These are phyloP conservation scores for Pachyuromys duprasi DNA, from an alignment of 2,797 vertebrate species.

Conservation along the genomic window DNA sequence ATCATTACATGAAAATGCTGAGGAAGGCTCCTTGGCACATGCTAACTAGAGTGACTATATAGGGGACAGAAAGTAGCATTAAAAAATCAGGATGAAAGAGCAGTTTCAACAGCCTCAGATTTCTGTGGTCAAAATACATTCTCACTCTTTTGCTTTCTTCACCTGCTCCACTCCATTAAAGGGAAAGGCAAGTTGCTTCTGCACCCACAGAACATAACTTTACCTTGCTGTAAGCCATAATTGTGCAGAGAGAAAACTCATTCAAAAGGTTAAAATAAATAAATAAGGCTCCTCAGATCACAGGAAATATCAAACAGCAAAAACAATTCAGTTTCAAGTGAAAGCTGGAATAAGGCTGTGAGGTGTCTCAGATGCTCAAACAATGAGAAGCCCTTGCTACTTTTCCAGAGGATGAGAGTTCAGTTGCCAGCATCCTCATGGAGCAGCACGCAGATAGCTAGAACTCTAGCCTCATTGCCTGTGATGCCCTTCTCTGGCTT, in stretches of 20 bases:
- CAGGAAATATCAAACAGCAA: constrained; percentile 61
- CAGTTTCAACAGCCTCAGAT: neutral
- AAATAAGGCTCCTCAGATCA: neutral
- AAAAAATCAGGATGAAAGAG: neutral
- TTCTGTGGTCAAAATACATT: constrained; percentile 5
- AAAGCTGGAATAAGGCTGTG: neutral
- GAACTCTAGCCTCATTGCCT: neutral
- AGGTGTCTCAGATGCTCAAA: neutral
- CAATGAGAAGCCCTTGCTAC: neutral
- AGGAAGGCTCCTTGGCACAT: neutral
- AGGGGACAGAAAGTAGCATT: neutral
- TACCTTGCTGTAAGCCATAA: constrained; percentile 62
- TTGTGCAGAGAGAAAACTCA: constrained; percentile 76
- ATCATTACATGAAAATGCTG: constrained; percentile 14
- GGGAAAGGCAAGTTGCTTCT: constrained; percentile 49
- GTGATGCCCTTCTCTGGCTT: neutral
- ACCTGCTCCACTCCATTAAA: constrained; percentile 59
- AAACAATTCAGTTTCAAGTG: constrained; percentile 56
- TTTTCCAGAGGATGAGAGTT: neutral
- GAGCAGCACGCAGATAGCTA: neutral
- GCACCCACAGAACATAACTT: neutral
- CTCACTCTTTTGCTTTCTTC: constrained; percentile 46
- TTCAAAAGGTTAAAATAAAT: constrained; percentile 42
- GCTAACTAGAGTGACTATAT: neutral
- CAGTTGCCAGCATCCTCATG: neutral